These are phyloP conservation scores for Orthosia incerta DNA, from an alignment of 2,888 invertebrate species.

Conservation along the genomic window DNA sequence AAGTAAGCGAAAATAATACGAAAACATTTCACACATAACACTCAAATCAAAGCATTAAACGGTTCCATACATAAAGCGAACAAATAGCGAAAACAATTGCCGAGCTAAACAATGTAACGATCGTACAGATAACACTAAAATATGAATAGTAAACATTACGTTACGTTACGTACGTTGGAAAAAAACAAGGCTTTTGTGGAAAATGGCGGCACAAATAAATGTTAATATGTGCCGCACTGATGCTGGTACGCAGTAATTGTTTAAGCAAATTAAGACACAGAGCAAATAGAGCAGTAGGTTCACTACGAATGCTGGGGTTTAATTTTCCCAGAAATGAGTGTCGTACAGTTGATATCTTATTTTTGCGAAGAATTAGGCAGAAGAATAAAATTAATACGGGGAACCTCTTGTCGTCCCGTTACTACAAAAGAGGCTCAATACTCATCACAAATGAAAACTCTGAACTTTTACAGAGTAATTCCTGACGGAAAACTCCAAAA, in stretches of 20 bases:
- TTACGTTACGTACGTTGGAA: slow-evolving; percentile 15
- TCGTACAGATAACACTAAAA: slow-evolving; percentile 51
- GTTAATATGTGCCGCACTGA: slow-evolving; percentile 49
- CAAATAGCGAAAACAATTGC: slow-evolving; percentile 45
- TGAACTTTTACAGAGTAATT: too few relatives aligned
- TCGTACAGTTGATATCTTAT: too few relatives aligned
- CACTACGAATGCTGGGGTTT: not conserved
- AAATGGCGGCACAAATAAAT: slow-evolving; percentile 52
- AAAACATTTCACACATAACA: slow-evolving; percentile 38
- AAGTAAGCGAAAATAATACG: slow-evolving; percentile 35
- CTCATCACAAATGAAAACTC: too few relatives aligned
- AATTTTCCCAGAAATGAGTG: not conserved
- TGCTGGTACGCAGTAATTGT: slow-evolving; percentile 41
- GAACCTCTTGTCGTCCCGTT: too few relatives aligned
- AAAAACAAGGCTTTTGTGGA: slow-evolving; percentile 47
- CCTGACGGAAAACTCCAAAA: too few relatives aligned
- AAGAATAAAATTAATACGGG: too few relatives aligned
- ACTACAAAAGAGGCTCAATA: too few relatives aligned
- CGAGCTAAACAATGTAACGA: slow-evolving; percentile 41
- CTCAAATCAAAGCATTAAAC: slow-evolving; percentile 47
- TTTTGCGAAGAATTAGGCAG: too few relatives aligned
- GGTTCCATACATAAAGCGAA: slow-evolving; percentile 39
- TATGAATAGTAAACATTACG: slow-evolving; percentile 49
- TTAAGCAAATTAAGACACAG: slow-evolving; percentile 51
- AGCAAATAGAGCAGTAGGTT: slow-evolving; percentile 18